Percentiles rank a stretch among this genome's conserved stretches.
Evolutionary conservation across 2,113 vertebrate genomes (phyloP).

Genomic region (Ceyx melanurus): DNA sequence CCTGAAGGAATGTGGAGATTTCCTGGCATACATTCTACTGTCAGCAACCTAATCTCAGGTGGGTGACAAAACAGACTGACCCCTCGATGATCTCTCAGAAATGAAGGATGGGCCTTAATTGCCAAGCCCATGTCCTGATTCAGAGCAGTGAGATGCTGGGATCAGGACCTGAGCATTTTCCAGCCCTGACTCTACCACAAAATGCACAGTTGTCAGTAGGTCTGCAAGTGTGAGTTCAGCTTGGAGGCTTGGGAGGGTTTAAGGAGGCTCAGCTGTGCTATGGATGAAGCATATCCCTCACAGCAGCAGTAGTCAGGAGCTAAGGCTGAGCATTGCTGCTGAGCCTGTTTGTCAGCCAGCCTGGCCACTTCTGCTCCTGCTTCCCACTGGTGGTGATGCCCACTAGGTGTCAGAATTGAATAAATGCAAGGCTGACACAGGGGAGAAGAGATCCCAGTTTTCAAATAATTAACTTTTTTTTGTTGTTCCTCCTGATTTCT

Average conservation of each 20-base stretch:
- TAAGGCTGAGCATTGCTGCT: background rate
- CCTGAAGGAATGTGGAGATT: conserved; percentile 16
- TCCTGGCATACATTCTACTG: background rate
- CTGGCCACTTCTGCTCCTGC: background rate
- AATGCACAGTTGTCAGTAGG: fast-evolving
- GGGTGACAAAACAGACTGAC: background rate
- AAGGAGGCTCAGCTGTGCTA: background rate
- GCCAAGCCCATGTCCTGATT: background rate
- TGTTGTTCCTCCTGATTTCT: background rate
- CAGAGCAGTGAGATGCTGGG: background rate
- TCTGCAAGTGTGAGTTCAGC: background rate
- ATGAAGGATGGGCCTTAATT: background rate
- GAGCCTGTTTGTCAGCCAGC: fast-evolving
- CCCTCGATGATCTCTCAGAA: conserved; percentile 1
- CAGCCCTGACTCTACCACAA: fast-evolving
- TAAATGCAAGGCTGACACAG: background rate
- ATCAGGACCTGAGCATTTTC: background rate
- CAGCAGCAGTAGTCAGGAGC: background rate
- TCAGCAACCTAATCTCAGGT: conserved; percentile 33
- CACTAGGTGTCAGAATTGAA: conserved; percentile 55
- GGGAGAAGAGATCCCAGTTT: background rate
- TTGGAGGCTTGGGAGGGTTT: background rate
- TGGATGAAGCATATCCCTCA: background rate
- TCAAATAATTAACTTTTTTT: background rate
- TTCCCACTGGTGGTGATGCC: background rate